Conservation (phyloP, 2,888 invertebrate species). For the Noctua janthina region DNA sequence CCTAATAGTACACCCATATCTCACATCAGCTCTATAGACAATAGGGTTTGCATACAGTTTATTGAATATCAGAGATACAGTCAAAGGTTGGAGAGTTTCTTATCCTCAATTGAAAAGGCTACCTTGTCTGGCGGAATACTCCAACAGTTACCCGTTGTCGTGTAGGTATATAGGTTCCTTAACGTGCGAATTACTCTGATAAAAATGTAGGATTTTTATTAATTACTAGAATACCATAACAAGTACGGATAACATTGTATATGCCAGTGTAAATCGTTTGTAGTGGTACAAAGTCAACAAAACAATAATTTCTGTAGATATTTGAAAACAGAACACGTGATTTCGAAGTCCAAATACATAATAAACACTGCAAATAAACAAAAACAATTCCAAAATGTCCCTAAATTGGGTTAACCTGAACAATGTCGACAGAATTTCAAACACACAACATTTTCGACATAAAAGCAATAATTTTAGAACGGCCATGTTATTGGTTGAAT, state of each 20-base stretch:
- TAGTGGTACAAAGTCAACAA: background rate
- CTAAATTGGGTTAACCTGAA: conserved; percentile 10
- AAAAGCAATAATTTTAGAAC: conserved; percentile 41
- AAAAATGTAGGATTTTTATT: too few species aligned
- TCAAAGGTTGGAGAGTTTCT: too few species aligned
- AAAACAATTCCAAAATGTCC: conserved; percentile 3
- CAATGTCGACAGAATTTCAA: conserved; percentile 22
- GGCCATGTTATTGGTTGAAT: conserved; percentile 40
- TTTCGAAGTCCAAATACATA: background rate
- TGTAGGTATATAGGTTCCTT: too few species aligned
- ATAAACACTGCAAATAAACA: conserved; percentile 5
- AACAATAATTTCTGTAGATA: background rate
- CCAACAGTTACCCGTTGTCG: too few species aligned
- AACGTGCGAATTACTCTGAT: too few species aligned
- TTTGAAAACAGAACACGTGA: background rate
- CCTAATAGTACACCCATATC: too few species aligned
- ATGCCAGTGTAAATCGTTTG: background rate
- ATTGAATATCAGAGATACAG: too few species aligned
- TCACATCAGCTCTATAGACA: too few species aligned
- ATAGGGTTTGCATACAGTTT: too few species aligned
- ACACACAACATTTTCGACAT: conserved; percentile 11
- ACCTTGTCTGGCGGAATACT: too few species aligned
- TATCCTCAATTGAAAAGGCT: too few species aligned
- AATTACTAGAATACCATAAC: background rate
- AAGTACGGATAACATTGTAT: background rate